Conservation (phyloP, 2,888 invertebrate genomes). For the Gryllus longicercus region DNA sequence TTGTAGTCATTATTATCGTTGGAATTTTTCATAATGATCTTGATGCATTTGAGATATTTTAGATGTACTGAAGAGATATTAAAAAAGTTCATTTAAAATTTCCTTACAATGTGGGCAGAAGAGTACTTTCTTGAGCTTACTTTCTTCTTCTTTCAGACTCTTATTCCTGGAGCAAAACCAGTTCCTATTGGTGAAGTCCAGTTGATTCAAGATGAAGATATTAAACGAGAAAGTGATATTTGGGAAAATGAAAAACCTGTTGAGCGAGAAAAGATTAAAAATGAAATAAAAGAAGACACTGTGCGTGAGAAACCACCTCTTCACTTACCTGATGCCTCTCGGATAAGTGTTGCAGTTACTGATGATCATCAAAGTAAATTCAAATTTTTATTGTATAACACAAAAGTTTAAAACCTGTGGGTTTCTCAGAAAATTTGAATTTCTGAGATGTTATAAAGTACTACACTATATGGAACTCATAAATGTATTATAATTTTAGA, state of each 20-base stretch:
- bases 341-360: slow-evolving; percentile 30
- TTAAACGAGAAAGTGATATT: slow-evolving; percentile 42
- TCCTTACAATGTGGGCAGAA: neutral
- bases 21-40: neutral
- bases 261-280: neutral
- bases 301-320: neutral
- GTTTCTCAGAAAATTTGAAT: neutral
- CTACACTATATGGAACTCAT: too few species aligned
- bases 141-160: slow-evolving; percentile 40
- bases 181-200: slow-evolving; percentile 48
- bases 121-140: slow-evolving; percentile 23
- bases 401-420: neutral
- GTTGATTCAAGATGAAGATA: slow-evolving; percentile 48
- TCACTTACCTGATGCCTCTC: slow-evolving; percentile 28
- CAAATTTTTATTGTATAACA: too few species aligned
- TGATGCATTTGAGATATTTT: neutral
- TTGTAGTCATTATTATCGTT: too few species aligned
- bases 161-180: slow-evolving; percentile 52
- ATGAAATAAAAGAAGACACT: neutral
- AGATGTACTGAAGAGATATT: neutral
- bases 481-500: too few species aligned
- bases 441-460: too few species aligned
- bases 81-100: neutral
- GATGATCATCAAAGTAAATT: slow-evolving; percentile 30
- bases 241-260: slow-evolving; percentile 35